Percentiles rank a stretch among this genome's conserved stretches.
phyloP scores from a whole-genome alignment of 2,113 vertebrate genomes.

The Turnix velox region DNA sequence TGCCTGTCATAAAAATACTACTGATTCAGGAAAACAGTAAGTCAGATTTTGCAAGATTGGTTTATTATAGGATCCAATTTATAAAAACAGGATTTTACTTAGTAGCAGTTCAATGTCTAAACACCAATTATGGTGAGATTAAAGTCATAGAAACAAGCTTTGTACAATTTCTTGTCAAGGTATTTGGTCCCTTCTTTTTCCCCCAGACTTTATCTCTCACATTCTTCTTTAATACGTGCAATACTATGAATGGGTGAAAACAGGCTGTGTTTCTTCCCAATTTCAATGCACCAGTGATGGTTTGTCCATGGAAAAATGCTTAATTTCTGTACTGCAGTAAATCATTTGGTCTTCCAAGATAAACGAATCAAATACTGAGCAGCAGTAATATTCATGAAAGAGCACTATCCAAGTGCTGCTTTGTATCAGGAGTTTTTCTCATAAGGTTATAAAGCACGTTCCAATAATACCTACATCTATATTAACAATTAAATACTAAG shows the following conservation, averaged over 20 bases:
- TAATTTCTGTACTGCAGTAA: conserved; percentile 25
- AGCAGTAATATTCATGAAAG: background rate
- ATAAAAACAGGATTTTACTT: conserved; percentile 21
- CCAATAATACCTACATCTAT: background rate
- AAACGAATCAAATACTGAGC: background rate
- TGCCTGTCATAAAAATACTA: background rate
- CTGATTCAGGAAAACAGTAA: background rate
- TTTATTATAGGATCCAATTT: conserved; percentile 42
- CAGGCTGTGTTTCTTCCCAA: background rate
- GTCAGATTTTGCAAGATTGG: conserved; percentile 67
- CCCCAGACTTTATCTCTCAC: background rate
- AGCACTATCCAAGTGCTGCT: conserved; percentile 1
- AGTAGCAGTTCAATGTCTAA: conserved; percentile 9
- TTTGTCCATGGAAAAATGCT: conserved; percentile 53
- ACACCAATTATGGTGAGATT: background rate
- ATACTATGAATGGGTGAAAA: background rate
- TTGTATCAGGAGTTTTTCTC: background rate
- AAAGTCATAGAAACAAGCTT: conserved; percentile 15
- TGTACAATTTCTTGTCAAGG: background rate
- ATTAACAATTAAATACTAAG: background rate
- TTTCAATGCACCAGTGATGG: background rate
- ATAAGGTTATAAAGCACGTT: background rate
- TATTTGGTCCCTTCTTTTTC: background rate
- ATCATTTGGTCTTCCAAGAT: background rate
- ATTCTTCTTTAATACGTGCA: background rate